Evolutionary conservation across 2,113 vertebrate genomes (phyloP).

Genomic region (Egretta garzetta): DNA sequence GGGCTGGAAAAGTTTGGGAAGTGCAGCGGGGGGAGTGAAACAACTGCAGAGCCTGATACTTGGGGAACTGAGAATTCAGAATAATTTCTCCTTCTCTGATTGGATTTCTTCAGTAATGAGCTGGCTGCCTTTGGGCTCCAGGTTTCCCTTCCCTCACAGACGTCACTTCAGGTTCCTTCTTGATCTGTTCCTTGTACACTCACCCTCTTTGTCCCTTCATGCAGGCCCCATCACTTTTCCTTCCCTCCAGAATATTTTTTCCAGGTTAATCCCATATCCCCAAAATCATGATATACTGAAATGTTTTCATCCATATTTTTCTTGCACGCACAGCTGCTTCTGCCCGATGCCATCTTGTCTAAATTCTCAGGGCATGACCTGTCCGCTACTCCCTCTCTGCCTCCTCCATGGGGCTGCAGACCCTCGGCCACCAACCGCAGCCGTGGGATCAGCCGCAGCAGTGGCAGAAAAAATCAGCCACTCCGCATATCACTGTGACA

Average conservation of each 20-base stretch:
- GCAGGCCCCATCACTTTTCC: neutral
- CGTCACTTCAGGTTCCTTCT: neutral
- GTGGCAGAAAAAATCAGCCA: neutral
- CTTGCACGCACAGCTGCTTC: neutral
- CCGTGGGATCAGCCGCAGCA: neutral
- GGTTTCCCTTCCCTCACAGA: neutral
- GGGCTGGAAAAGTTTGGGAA: neutral
- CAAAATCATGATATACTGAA: fast-evolving
- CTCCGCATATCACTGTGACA: neutral
- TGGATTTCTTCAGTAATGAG: neutral
- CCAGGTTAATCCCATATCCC: neutral
- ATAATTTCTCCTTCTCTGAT: neutral
- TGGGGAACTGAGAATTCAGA: neutral
- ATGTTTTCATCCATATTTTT: neutral
- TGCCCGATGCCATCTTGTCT: neutral
- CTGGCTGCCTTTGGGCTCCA: neutral
- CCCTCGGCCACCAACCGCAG: neutral
- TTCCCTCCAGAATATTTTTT: neutral
- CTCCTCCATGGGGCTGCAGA: neutral
- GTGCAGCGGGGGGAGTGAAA: neutral
- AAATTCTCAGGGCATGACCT: neutral
- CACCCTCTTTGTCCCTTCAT: neutral
- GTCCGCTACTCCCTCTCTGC: neutral
- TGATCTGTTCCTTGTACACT: neutral
- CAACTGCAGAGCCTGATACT: neutral